Conservation (phyloP, 2,797 vertebrate species). For the Garrulus glandarius region DNA sequence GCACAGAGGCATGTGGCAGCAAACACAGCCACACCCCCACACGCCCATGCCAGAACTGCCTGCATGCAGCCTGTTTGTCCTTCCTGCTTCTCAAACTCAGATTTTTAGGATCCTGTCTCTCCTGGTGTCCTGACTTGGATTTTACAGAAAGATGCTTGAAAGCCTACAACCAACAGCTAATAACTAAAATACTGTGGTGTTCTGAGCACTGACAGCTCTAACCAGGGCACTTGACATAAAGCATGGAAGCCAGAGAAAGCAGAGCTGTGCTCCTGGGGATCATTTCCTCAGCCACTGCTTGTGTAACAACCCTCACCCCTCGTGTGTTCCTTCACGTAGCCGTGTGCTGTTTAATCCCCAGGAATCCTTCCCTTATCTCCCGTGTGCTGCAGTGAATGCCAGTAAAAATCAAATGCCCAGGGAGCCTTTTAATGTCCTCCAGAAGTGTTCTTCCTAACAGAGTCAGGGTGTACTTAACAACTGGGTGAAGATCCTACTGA, state of each 20-base stretch:
- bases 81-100: not conserved
- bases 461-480: not conserved
- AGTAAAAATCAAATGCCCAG: not conserved
- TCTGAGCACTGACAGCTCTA: not conserved
- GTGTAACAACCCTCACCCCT: not conserved
- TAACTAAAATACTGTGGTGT: not conserved
- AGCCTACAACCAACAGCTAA: not conserved
- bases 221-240: not conserved
- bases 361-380: not conserved
- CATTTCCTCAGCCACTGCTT: not conserved
- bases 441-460: not conserved
- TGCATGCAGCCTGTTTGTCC: not conserved
- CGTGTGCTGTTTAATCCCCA: not conserved
- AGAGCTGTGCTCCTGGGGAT: not conserved
- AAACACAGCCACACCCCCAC: not conserved
- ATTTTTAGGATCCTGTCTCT: not conserved
- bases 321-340: not conserved
- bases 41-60: accelerated
- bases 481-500: not conserved
- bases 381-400: accelerated
- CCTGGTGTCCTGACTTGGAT: not conserved
- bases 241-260: not conserved
- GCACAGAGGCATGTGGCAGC: not conserved
- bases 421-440: not conserved
- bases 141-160: not conserved